A percentile compares a stretch with the other conserved stretches of the same genome.
phyloP scores from a whole-genome alignment of 2,888 invertebrate species.

The Andrena bucephala region DNA sequence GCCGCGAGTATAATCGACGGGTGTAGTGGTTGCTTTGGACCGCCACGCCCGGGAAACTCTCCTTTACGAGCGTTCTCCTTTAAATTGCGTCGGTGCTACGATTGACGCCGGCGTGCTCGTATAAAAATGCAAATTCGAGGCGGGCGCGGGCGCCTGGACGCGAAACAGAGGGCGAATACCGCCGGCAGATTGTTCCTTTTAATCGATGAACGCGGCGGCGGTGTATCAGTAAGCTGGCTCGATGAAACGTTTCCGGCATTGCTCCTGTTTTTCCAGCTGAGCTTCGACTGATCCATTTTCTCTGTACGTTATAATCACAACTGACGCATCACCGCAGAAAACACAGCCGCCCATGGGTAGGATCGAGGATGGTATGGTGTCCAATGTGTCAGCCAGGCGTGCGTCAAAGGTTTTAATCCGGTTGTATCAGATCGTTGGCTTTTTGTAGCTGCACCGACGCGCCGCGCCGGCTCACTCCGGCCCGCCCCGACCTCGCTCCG shows the following conservation, averaged over 20 bases:
- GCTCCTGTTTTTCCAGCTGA: constrained; percentile 18
- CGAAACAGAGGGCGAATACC: neutral
- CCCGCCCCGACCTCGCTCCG: neutral
- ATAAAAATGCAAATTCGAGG: constrained; percentile 20
- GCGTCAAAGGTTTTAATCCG: constrained; percentile 71
- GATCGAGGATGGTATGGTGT: constrained; percentile 37
- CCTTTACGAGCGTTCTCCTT: constrained; percentile 15
- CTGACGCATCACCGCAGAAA: constrained; percentile 57
- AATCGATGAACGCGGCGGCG: constrained; percentile 22
- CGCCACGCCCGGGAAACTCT: neutral
- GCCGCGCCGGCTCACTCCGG: constrained; percentile 29
- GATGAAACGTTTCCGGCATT: constrained; percentile 25
- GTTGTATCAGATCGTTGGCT: constrained; percentile 66
- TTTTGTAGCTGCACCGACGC: constrained; percentile 56
- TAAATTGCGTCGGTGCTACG: constrained; percentile 9
- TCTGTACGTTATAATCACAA: constrained; percentile 53
- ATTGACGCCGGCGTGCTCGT: constrained; percentile 2
- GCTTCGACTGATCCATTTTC: constrained; percentile 15
- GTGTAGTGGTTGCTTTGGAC: too few species aligned
- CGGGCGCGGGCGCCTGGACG: neutral
- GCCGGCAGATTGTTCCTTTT: constrained; percentile 19
- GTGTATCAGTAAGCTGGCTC: constrained; percentile 18
- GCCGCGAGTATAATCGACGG: too few species aligned
- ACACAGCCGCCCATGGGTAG: constrained; percentile 16
- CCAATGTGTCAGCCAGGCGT: constrained; percentile 66